Evolutionary conservation across 2,113 vertebrate genomes (phyloP).

Genomic region (Microtus richardsoni): DNA sequence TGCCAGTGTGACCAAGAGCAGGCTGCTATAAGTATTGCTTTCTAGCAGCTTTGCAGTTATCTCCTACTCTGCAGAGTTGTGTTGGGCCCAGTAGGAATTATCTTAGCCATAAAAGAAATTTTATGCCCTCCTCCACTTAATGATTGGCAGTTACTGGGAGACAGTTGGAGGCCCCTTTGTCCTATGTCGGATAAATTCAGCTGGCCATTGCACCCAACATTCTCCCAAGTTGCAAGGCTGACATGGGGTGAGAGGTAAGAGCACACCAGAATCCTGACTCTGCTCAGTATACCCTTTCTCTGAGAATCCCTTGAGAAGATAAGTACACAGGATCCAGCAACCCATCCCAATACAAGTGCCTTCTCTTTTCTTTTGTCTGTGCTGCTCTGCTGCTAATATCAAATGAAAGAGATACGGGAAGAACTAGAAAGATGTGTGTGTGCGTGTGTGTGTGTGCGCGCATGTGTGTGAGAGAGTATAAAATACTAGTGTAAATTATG

Average conservation of each 20-base stretch:
- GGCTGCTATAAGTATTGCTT: not conserved
- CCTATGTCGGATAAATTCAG: not conserved
- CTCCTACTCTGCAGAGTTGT: not conserved
- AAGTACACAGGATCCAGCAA: accelerated
- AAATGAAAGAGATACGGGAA: not conserved
- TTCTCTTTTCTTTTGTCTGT: not conserved
- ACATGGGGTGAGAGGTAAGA: not conserved
- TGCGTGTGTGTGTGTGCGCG: not conserved
- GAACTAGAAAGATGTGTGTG: not conserved
- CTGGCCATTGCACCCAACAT: not conserved
- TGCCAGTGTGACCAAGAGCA: not conserved
- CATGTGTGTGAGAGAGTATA: not conserved
- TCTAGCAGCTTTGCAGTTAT: not conserved
- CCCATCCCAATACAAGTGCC: not conserved
- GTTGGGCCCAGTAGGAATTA: not conserved
- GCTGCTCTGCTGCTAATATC: not conserved
- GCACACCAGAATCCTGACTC: not conserved
- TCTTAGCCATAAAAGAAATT: not conserved
- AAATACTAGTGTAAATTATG: not conserved
- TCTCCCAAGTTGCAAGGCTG: not conserved
- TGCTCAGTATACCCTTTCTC: not conserved
- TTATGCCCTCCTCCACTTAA: not conserved
- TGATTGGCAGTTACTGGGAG: no score
- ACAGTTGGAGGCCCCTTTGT: not conserved
- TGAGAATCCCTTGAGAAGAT: not conserved